phyloP scores from a whole-genome alignment of 2,888 invertebrate species.

The Lepas anatifera region DNA sequence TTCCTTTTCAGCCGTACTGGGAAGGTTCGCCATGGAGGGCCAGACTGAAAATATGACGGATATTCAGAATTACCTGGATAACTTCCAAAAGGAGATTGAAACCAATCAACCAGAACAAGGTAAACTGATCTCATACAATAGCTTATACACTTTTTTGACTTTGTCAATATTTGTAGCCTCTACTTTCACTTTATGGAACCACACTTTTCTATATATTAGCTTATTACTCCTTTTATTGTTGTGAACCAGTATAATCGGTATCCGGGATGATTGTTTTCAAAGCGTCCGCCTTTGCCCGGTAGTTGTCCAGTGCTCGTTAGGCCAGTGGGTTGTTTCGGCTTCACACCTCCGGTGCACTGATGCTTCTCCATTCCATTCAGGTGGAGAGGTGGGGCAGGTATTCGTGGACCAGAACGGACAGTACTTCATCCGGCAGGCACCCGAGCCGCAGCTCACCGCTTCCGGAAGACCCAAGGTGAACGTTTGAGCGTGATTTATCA shows the following conservation, averaged over 20 bases:
- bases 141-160: not conserved
- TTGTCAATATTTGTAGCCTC: too few species aligned
- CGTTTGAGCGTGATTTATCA: not conserved
- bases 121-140: constrained; percentile 13
- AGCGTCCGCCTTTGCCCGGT: constrained; percentile 20
- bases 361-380: not conserved
- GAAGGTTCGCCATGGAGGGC: not conserved
- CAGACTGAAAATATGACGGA: constrained; percentile 47
- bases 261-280: not conserved
- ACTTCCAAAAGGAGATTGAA: constrained; percentile 68
- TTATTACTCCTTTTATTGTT: too few species aligned
- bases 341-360: not conserved
- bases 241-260: too few species aligned
- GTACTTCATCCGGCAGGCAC: constrained; percentile 51
- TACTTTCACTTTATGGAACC: too few species aligned
- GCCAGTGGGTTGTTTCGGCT: not conserved
- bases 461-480: constrained; percentile 13
- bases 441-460: constrained; percentile 10
- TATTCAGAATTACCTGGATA: constrained; percentile 66
- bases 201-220: too few species aligned
- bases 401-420: constrained; percentile 70
- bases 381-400: constrained; percentile 26
- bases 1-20: not conserved
- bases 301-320: not conserved
- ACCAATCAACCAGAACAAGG: constrained; percentile 21